These are phyloP conservation scores for human DNA, from an alignment of 2,113 vertebrate genomes.

Conservation along the genomic window DNA sequence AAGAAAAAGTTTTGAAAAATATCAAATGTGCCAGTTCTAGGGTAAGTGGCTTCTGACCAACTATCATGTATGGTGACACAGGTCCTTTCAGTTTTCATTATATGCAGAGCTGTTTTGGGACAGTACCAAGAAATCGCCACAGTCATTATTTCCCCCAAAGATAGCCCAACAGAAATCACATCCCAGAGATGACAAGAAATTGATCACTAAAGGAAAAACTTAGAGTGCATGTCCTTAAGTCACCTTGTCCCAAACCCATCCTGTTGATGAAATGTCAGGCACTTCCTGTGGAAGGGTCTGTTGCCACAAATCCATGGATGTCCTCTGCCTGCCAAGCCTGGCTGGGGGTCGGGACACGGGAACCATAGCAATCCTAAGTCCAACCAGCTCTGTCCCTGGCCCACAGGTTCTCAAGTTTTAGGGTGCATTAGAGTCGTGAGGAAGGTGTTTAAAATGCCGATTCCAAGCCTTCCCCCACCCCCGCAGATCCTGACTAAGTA, in stretches of 20 bases:
- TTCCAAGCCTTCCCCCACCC: neutral
- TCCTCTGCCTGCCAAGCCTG: neutral
- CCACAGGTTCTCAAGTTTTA: neutral
- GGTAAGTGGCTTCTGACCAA: neutral
- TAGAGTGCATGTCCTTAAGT: neutral
- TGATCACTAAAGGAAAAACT: neutral
- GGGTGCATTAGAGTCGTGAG: neutral
- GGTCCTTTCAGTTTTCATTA: neutral
- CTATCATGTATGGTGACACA: too few species aligned
- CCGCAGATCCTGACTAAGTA: neutral
- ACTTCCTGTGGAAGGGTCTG: rapidly evolving
- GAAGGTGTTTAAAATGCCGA: neutral
- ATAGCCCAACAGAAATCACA: neutral
- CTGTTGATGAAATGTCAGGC: neutral
- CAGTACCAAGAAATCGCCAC: neutral
- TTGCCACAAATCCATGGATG: neutral
- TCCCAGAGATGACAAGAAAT: neutral
- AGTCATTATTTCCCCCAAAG: neutral
- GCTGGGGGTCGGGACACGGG: neutral
- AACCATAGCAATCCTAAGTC: neutral
- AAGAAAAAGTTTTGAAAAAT: neutral
- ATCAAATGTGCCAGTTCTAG: neutral
- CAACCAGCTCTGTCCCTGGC: neutral
- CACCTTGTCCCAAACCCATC: neutral
- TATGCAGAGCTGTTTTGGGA: neutral